These are phyloP conservation scores for Mastomys coucha DNA, from an alignment of 2,113 vertebrate species.

Conservation along the genomic window DNA sequence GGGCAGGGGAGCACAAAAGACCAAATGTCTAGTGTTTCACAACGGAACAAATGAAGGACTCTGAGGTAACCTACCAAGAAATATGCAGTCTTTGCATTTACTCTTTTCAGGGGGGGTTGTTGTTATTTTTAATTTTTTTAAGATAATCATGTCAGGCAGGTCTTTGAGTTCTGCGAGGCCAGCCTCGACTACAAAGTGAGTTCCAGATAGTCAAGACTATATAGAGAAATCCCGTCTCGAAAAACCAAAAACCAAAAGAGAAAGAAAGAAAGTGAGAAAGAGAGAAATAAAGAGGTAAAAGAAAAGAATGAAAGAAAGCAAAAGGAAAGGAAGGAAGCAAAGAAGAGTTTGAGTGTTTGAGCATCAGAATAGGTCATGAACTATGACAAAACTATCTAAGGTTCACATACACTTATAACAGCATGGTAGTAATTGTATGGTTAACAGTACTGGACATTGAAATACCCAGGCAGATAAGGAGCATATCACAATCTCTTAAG, in stretches of 20 bases:
- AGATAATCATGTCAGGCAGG: neutral
- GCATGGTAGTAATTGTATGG: neutral
- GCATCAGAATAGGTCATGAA: conserved; percentile 42
- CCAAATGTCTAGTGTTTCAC: neutral
- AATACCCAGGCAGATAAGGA: neutral
- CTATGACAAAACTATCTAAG: neutral
- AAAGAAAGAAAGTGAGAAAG: neutral
- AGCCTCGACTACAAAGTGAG: neutral
- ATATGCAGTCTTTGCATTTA: neutral
- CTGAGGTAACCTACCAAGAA: neutral
- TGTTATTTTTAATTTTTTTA: neutral
- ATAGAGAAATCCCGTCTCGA: neutral
- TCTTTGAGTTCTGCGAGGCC: neutral
- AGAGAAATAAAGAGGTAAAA: neutral
- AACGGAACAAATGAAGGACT: neutral
- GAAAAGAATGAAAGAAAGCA: neutral
- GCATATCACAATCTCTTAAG: neutral
- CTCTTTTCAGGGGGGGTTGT: neutral
- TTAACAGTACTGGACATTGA: neutral
- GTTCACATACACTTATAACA: neutral
- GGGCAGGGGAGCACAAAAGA: neutral
- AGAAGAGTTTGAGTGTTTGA: neutral
- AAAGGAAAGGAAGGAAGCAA: neutral
- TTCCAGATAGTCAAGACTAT: neutral
- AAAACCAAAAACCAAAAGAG: too few species aligned